Base-by-base conservation (phyloP, 1,140 invertebrate genomes). In the Nomia melanderi region DNA sequence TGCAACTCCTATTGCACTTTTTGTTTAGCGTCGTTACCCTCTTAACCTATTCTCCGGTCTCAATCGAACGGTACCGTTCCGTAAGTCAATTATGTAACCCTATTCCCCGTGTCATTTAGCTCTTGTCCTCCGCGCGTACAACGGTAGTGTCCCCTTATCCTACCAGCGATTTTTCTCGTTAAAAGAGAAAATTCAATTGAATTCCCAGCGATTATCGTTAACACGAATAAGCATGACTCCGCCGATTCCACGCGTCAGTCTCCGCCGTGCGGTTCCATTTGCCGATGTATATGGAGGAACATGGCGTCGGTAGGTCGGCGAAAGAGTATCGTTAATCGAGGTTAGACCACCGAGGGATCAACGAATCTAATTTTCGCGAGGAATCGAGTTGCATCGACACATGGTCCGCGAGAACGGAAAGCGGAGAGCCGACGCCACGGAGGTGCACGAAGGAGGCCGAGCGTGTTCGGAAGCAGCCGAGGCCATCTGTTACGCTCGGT, bases 401-500 rank as follows among this genome's bases (percentile, higher is more conserved):
- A 59, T 69, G 54, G 69, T 17, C 6, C 66, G 66, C 62, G 59
- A 36, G 57, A 63, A 65, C 76, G 67, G 57, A 62, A 63, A 79
- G 60, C 67, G 9, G 41, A 79, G 41, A 79, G 41, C 29, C 71
- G 64, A 74, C 54, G 59, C 39, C 20, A 83, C 64, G 77, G 36
- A 67, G 62, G 64, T 59, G 56, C 64, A 64, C 84, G 87, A 86
- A 87, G 81, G 80, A 86, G 79, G 75, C 86, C 83, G 85, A 88
- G 66, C 57, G 62, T 78, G 85, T 87, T 87, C 86, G 88, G 84
- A 89, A 88, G 85, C 82, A 79, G 78, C 83, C 87, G 87, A 88
- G 88, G 88, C 88, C 90, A 90, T 90, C 88, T 89, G 90, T 90
- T 90, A 88, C 86, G 83, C 82, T 90, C 73, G 87, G 85, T 92